These are phyloP conservation scores for Reticulitermes lucifugus DNA, from an alignment of 2,888 invertebrate genomes.

Conservation along the genomic window DNA sequence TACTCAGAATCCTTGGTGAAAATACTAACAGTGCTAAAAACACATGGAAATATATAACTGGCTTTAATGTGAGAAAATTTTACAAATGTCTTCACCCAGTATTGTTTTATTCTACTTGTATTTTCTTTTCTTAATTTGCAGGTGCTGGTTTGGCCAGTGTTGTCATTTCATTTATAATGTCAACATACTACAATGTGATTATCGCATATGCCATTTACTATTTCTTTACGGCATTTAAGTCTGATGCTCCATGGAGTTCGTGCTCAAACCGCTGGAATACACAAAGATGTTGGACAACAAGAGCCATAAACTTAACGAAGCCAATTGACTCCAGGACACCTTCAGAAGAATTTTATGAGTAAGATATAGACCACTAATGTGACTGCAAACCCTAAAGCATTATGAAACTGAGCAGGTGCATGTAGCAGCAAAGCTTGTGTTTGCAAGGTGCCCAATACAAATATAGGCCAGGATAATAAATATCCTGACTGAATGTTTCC, in stretches of 20 bases:
- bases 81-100: too few relatives aligned
- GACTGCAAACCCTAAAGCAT: too few relatives aligned
- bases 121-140: slow-evolving; percentile 63
- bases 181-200: slow-evolving; percentile 95
- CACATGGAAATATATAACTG: too few relatives aligned
- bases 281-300: slow-evolving; percentile 79
- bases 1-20: too few relatives aligned
- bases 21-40: too few relatives aligned
- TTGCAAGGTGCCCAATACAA: too few relatives aligned
- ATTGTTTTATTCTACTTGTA: too few relatives aligned
- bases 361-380: slow-evolving; percentile 61
- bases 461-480: too few relatives aligned
- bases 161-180: slow-evolving; percentile 93
- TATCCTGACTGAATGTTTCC: too few relatives aligned
- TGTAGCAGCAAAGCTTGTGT: too few relatives aligned
- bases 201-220: slow-evolving; percentile 95
- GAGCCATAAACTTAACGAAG: slow-evolving; percentile 70
- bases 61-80: too few relatives aligned
- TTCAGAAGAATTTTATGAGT: slow-evolving; percentile 94
- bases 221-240: slow-evolving; percentile 90
- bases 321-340: slow-evolving; percentile 83
- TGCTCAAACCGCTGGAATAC: slow-evolving; percentile 91
- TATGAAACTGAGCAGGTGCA: too few relatives aligned
- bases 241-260: slow-evolving; percentile 89
- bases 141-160: slow-evolving; percentile 95